Conservation (phyloP, 92 coral and sea anemone genomes). For the Paramuricea clavata region DNA sequence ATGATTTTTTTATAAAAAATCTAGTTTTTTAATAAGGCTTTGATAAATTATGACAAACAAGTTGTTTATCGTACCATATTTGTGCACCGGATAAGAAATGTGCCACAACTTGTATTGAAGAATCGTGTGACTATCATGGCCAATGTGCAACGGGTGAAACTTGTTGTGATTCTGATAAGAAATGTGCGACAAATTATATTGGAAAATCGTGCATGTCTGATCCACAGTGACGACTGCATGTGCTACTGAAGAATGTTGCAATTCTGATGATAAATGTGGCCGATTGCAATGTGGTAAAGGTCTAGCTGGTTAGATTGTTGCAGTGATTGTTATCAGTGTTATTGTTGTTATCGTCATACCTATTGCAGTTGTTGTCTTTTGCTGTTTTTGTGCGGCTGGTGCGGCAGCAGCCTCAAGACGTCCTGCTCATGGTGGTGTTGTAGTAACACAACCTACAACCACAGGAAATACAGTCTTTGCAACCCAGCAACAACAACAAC, state of each 20-base stretch:
- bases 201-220: neutral
- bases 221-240: too few relatives aligned
- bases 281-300: neutral
- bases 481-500: neutral
- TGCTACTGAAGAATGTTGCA: neutral
- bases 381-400: too few relatives aligned
- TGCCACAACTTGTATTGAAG: neutral
- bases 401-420: neutral
- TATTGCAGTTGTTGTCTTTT: too few relatives aligned
- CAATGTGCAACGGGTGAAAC: neutral
- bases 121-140: neutral
- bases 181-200: neutral
- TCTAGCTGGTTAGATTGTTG: conserved; percentile 17
- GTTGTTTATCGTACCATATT: too few relatives aligned
- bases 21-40: too few relatives aligned
- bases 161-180: neutral
- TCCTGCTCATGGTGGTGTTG: too few relatives aligned
- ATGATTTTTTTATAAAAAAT: too few relatives aligned
- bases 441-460: too few relatives aligned
- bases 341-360: too few relatives aligned
- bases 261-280: neutral
- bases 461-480: neutral
- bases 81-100: too few relatives aligned
- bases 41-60: too few relatives aligned
- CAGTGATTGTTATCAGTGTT: conserved; percentile 1